A percentile compares a stretch with the other conserved stretches of the same genome.
Conservation (phyloP, 1,140 invertebrate species). For the Drusus annulatus region DNA sequence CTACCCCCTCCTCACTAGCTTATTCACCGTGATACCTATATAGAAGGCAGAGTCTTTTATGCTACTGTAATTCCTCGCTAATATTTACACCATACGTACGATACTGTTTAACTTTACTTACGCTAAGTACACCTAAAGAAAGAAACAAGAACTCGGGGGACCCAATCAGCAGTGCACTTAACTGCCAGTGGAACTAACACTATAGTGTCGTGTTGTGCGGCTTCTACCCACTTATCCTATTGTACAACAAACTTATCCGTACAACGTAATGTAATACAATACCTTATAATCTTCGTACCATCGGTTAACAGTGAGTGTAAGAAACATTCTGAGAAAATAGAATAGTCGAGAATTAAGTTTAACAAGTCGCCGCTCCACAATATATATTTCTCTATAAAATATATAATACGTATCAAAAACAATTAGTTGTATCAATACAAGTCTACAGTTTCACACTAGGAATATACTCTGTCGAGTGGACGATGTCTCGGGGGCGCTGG, state of each 20-base stretch:
- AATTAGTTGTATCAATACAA: constrained; percentile 52
- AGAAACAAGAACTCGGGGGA: constrained; percentile 59
- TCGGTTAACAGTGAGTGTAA: constrained; percentile 54
- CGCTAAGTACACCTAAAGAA: constrained; percentile 52
- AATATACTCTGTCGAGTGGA: constrained; percentile 49
- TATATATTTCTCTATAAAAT: constrained; percentile 60
- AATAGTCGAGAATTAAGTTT: constrained; percentile 55
- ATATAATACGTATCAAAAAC: constrained; percentile 59
- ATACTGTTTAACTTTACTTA: constrained; percentile 51
- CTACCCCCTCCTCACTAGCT: constrained; percentile 14
- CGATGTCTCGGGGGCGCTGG: constrained; percentile 4
- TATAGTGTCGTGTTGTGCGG: constrained; percentile 30
- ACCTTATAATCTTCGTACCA: constrained; percentile 29
- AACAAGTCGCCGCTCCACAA: constrained; percentile 51
- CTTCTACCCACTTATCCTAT: constrained; percentile 45
- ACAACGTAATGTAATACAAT: not conserved
- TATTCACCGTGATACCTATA: constrained; percentile 57
- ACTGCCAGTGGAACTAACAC: constrained; percentile 59
- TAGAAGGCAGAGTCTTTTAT: constrained; percentile 57
- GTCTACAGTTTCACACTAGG: constrained; percentile 54
- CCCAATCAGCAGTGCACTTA: constrained; percentile 59
- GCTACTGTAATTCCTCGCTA: constrained; percentile 54
- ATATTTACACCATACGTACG: constrained; percentile 57
- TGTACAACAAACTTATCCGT: constrained; percentile 38
- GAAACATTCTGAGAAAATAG: constrained; percentile 58